Evolutionary conservation across 2,113 vertebrate species (phyloP).

Genomic region (Hypanus sabinus): DNA sequence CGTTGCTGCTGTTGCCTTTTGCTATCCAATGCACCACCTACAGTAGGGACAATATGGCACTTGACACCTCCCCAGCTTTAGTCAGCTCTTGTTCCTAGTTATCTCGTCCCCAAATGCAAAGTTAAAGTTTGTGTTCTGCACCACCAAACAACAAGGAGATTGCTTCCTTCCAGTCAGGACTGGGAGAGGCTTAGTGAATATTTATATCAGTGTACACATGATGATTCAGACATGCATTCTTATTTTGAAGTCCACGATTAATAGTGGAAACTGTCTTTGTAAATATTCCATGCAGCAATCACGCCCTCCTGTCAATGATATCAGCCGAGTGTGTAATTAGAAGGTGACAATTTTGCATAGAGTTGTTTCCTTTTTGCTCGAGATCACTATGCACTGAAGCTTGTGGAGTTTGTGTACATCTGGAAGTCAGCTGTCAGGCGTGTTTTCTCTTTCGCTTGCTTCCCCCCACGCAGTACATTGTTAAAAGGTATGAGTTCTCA

Average conservation of each 20-base stretch:
- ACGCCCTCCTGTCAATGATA: not conserved
- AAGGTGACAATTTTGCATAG: not conserved
- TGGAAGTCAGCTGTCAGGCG: not conserved
- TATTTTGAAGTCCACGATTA: not conserved
- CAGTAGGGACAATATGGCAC: not conserved
- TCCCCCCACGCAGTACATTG: not conserved
- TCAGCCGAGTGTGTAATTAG: not conserved
- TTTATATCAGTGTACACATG: not conserved
- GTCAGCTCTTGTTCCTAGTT: not conserved
- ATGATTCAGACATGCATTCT: too few species aligned
- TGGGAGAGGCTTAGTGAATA: not conserved
- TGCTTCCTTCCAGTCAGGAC: not conserved
- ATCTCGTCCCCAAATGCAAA: not conserved
- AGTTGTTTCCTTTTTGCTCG: not conserved
- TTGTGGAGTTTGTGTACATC: not conserved
- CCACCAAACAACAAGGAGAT: not conserved
- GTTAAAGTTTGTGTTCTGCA: not conserved
- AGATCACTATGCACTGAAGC: not conserved
- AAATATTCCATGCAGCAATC: not conserved
- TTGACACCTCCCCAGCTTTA: not conserved
- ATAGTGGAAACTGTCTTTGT: not conserved
- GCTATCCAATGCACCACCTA: not conserved
- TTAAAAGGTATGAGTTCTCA: too few species aligned
- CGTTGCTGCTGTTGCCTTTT: not conserved
- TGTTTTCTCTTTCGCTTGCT: too few species aligned